Evolutionary conservation across 2,113 vertebrate genomes (phyloP), one percentile per base, ranked within the genome.

Genomic region (Tyto alba): DNA sequence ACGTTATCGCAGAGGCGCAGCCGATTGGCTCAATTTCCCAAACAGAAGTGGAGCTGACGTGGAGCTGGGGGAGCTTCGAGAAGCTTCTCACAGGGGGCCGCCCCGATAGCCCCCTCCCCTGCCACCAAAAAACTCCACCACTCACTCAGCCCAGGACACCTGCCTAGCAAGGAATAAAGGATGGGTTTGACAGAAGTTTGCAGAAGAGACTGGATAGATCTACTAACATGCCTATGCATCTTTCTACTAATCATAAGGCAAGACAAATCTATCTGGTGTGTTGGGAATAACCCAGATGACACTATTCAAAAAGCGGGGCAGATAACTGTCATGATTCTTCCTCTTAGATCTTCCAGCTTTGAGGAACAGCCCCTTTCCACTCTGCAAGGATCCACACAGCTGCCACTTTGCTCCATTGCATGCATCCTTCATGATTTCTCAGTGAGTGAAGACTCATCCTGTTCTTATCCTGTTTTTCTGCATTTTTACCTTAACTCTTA

Each of bases 381-480:
- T 55, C 43, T 76, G 34, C n/a, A 30, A 41, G 30, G 14, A 15
- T 38, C 38, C 38, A 84, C 53, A 66, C 11, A 95, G 16, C 45
- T 62, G 32, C 16, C 41, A 16, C 47, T 55, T 32, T 38, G 8
- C 29, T 60, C 41, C 29, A 6, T 38, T 0, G 0, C 13, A 5
- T 9, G 38, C 13, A 79, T 6, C 13, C 14, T 26, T 53, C 55
- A 19, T 53, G 32, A 7, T 55, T 75, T 68, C 55, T 84, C 3
- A 1, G 25, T 75, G 48, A 15, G 13, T 90, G 25, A 81, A 75
- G 18, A 12, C 20, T 90, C 77, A 21, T 30, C 43, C 32, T 71
- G 27, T 30, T 95, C 69, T 57, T 53, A 41, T 48, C 43, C 29
- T 43, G 4, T 9, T 94, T 79, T 85, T 75, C 26, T 69, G 32